Evolutionary conservation across 2,888 invertebrate species (phyloP).

Genomic region (Mylabris sibirica): DNA sequence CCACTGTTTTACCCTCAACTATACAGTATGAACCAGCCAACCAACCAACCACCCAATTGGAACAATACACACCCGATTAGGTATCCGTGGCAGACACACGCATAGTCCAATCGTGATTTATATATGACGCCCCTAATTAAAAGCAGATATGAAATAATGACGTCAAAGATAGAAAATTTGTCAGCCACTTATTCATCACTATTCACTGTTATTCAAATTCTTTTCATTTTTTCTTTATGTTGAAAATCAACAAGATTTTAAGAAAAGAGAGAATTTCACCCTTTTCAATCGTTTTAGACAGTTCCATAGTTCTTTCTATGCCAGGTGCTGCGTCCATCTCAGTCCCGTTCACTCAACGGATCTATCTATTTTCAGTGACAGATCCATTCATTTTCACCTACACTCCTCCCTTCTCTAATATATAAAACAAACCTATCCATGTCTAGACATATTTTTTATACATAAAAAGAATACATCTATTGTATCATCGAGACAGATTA

Average conservation of each 20-base stretch:
- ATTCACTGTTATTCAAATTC: background rate
- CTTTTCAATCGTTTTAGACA: background rate
- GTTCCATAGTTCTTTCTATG: conserved; percentile 15
- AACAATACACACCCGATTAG: conserved; percentile 46
- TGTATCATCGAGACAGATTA: conserved; percentile 7
- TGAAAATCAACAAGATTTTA: background rate
- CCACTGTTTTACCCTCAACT: background rate
- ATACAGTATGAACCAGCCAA: conserved; percentile 15
- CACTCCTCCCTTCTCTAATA: background rate
- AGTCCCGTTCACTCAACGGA: conserved; percentile 39
- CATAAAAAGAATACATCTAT: background rate
- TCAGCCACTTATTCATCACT: background rate
- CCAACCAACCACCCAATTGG: conserved; percentile 22
- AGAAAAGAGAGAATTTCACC: background rate
- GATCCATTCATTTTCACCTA: conserved; percentile 43
- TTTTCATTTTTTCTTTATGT: background rate
- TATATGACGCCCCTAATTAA: conserved; percentile 43
- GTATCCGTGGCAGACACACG: conserved; percentile 43
- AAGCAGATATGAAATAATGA: conserved; percentile 45
- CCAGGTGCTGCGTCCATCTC: conserved; percentile 46
- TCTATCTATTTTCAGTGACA: conserved; percentile 46
- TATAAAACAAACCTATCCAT: conserved; percentile 6
- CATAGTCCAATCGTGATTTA: conserved; percentile 43
- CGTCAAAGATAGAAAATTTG: background rate
- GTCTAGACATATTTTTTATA: conserved; percentile 2